Percentiles rank a stretch among this genome's conserved stretches.
Conservation (phyloP, 2,797 vertebrate species). For the Sparus aurata region DNA sequence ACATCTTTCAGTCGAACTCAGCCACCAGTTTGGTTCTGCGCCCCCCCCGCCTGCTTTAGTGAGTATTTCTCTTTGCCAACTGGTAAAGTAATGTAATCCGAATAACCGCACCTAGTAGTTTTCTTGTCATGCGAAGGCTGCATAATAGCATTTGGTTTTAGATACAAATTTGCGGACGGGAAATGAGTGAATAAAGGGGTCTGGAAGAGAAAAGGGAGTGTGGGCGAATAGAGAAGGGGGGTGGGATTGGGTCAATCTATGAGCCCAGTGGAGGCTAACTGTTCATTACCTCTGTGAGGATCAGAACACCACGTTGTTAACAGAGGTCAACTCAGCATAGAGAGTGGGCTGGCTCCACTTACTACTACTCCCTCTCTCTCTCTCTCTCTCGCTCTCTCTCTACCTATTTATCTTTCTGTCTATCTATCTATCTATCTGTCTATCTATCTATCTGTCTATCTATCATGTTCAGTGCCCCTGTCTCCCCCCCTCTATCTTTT, state of each 20-base stretch:
- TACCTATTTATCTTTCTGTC: slow-evolving; percentile 20
- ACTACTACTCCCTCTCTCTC: slow-evolving; percentile 9
- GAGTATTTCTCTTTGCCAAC: background rate
- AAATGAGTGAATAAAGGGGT: background rate
- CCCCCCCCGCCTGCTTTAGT: background rate
- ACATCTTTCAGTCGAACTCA: background rate
- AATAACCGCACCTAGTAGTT: background rate
- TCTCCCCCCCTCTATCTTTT: slow-evolving; percentile 16
- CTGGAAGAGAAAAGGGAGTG: background rate
- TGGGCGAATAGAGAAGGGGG: background rate
- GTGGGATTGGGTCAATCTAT: slow-evolving; percentile 32
- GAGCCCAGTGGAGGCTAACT: slow-evolving; percentile 43
- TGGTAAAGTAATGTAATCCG: background rate
- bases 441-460: slow-evolving; percentile 32
- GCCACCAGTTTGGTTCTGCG: no score
- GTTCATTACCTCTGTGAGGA: slow-evolving; percentile 58
- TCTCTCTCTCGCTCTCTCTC: slow-evolving; percentile 1
- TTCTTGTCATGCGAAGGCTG: background rate
- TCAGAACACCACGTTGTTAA: slow-evolving; percentile 40
- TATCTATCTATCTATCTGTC: slow-evolving; percentile 34
- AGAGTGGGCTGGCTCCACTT: slow-evolving; percentile 16
- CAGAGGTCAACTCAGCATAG: slow-evolving; percentile 44
- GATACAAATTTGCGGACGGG: slow-evolving; percentile 2
- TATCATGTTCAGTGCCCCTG: slow-evolving; percentile 8
- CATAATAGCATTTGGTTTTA: background rate